Base-by-base conservation (phyloP, 1,140 invertebrate genomes). In the Temnothorax nylanderi region DNA sequence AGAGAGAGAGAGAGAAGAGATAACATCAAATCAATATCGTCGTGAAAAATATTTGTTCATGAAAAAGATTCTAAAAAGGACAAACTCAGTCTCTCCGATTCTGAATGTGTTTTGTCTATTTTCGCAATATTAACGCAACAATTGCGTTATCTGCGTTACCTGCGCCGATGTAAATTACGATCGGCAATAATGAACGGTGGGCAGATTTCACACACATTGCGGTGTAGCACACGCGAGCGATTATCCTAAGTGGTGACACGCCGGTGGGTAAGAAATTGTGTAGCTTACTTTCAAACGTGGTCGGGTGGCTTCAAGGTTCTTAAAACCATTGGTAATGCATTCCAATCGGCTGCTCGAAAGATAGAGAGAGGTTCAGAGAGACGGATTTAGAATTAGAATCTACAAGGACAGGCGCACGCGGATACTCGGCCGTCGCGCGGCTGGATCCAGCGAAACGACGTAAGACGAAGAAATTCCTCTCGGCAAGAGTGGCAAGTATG, bases 351-450 rank as follows among this genome's bases (percentile, higher is more conserved):
- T 81, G 90, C 89, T 78, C 90, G 90, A 91, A 91, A 91, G 89
- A 91, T 91, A 91, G 90, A 91, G 89, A 91, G 89, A 90, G 90
- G 90, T 89, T 90, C 89, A 47, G 87, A 89, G 90, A 91, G 90
- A 91, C 89, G 89, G 90, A 90, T 91, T 91, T 91, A 91, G 90
- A 90, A 91, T 91, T 91, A 91, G 90, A 91, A 91, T 91, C 87
- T 91, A 90, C 89, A 91, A 91, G 89, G 90, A 90, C 90, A 89
- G 58, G 58, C 86, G 80, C 82, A 74, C 80, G 85, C 90, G 89
- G 87, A 88, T 91, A 90, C 87, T 85, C 85, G 80, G 78, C 88
- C 89, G 81, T 75, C 44, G 86, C 86, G 88, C 18, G 7, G 65
- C 74, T 88, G 87, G 88, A 90, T 90, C 89, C 81, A 88, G 88